These are phyloP conservation scores for Ceyx erithaca DNA, from an alignment of 2,797 vertebrate genomes.

Conservation along the genomic window DNA sequence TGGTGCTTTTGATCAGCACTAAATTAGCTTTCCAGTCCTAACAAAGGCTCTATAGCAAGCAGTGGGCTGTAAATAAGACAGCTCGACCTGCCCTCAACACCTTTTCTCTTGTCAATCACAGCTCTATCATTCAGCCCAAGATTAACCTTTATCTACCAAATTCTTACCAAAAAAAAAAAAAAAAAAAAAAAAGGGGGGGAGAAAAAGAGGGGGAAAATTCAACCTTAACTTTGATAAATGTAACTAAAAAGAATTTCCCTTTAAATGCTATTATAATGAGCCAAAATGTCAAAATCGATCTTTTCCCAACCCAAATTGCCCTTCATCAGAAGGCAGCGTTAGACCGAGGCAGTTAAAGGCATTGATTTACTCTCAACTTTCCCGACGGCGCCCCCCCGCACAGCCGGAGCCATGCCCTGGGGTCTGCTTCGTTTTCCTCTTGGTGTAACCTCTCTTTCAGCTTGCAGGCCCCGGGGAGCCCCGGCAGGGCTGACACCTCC, in stretches of 20 bases:
- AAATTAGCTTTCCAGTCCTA: conserved; percentile 87
- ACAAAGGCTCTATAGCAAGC: conserved; percentile 85
- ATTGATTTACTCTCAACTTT: not conserved
- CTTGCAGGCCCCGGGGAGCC: not conserved
- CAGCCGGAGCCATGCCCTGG: not conserved
- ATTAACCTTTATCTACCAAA: conserved; percentile 82
- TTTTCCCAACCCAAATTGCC: conserved; percentile 24
- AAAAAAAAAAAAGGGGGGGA: rapidly evolving
- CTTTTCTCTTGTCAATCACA: conserved; percentile 85
- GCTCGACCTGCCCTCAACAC: conserved; percentile 85
- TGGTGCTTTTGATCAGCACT: conserved; percentile 87
- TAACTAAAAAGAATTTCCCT: conserved; percentile 46
- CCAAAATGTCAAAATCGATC: conserved; percentile 56
- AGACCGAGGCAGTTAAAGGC: not conserved
- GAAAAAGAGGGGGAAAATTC: not conserved
- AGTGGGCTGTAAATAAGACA: conserved; percentile 86
- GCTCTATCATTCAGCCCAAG: conserved; percentile 81
- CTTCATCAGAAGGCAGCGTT: not conserved
- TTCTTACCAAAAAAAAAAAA: not conserved
- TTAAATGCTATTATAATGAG: conserved; percentile 62
- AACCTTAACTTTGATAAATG: conserved; percentile 51
- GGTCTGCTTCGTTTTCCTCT: not conserved
- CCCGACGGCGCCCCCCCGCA: not conserved
- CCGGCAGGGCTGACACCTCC: not conserved
- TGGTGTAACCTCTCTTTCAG: not conserved